Evolutionary conservation across 1,140 invertebrate species (phyloP).

Genomic region (Hesperophylax magnus): DNA sequence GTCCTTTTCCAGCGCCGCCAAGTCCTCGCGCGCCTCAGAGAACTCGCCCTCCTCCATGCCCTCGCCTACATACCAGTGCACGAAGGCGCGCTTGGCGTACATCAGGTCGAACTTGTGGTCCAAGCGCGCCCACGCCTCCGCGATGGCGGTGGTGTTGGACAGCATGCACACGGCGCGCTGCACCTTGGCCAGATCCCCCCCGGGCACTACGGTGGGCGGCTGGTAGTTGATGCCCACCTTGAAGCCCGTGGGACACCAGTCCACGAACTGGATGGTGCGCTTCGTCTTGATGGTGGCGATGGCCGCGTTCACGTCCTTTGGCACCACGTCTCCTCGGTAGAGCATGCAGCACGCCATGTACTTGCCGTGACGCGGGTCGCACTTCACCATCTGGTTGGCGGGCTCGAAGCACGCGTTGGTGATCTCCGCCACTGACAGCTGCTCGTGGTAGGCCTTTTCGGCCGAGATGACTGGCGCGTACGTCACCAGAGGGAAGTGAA

Average conservation of each 20-base stretch:
- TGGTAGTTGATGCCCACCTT: conserved; percentile 88
- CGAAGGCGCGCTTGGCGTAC: conserved; percentile 89
- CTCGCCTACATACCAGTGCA: conserved; percentile 90
- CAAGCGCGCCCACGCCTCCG: conserved; percentile 84
- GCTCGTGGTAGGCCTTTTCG: conserved; percentile 90
- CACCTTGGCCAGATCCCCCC: conserved; percentile 85
- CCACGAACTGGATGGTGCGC: conserved; percentile 89
- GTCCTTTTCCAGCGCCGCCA: conserved; percentile 69
- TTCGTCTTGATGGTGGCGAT: conserved; percentile 91
- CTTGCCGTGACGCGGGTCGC: conserved; percentile 90
- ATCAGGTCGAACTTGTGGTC: conserved; percentile 89
- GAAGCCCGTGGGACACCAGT: conserved; percentile 93
- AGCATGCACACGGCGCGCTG: conserved; percentile 83
- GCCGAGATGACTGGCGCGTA: conserved; percentile 89
- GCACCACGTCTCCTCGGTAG: conserved; percentile 83
- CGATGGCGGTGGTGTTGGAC: conserved; percentile 86
- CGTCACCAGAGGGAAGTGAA: conserved; percentile 90
- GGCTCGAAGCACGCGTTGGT: conserved; percentile 93
- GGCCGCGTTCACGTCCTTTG: conserved; percentile 87
- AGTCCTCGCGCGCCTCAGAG: conserved; percentile 88
- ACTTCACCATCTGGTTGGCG: conserved; percentile 93
- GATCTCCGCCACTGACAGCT: conserved; percentile 87
- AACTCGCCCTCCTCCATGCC: conserved; percentile 92
- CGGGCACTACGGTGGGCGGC: conserved; percentile 86
- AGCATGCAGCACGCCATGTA: conserved; percentile 92